Evolutionary conservation across 2,113 vertebrate genomes (phyloP).

Genomic region (Holacanthus passer): DNA sequence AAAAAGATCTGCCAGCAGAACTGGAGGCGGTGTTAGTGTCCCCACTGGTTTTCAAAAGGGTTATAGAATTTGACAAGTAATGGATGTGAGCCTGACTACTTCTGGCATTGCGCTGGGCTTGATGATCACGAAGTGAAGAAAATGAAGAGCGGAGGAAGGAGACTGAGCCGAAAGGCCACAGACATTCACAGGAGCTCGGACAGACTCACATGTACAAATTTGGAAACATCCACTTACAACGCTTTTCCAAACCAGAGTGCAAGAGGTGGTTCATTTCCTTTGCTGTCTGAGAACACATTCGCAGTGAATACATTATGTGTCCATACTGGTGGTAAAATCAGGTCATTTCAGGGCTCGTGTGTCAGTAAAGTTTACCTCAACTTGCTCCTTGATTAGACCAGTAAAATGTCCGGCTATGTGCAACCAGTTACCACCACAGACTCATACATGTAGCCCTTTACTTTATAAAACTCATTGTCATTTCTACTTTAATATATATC

Average conservation of each 20-base stretch:
- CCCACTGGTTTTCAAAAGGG: constrained; percentile 30
- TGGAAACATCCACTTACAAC: constrained; percentile 15
- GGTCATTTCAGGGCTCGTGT: neutral
- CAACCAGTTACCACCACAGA: neutral
- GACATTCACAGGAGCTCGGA: constrained; percentile 17
- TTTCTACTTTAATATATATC: neutral
- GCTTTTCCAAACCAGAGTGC: constrained; percentile 8
- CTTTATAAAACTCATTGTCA: neutral
- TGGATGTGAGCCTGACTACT: constrained; percentile 45
- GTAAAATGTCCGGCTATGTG: neutral
- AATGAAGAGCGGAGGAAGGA: constrained; percentile 22
- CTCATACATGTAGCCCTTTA: neutral
- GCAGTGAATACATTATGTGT: neutral
- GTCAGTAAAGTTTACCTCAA: neutral
- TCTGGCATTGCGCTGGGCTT: constrained; percentile 25
- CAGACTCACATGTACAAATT: constrained; percentile 23
- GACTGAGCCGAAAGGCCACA: neutral
- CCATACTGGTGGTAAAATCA: neutral
- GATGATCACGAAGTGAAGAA: constrained; percentile 44
- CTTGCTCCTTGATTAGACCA: neutral
- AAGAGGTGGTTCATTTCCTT: neutral
- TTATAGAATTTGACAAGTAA: constrained; percentile 54
- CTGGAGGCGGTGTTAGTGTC: constrained; percentile 18
- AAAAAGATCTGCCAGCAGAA: constrained; percentile 14
- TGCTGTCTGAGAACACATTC: neutral